Conservation (phyloP, 2,797 vertebrate genomes). For the Hybognathus amarus region DNA sequence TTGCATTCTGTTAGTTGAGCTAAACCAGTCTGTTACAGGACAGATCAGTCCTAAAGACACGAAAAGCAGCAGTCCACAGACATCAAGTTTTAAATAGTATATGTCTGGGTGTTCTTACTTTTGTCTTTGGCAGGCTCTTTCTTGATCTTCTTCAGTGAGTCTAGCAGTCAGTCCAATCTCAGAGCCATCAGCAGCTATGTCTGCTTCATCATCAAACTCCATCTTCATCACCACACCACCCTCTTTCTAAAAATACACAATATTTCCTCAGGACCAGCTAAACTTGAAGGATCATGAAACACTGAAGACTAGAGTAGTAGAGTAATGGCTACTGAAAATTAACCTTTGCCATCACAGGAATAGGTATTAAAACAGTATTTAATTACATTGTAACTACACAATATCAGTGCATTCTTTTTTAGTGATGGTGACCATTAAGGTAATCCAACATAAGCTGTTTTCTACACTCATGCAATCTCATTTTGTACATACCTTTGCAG, state of each 20-base stretch:
- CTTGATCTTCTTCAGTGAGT: conserved; percentile 79
- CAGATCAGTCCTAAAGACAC: background rate
- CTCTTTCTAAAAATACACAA: conserved; percentile 73
- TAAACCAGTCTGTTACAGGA: background rate
- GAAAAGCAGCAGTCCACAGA: background rate
- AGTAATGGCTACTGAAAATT: background rate
- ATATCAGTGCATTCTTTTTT: background rate
- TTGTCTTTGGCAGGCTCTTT: conserved; percentile 69
- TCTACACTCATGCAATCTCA: background rate
- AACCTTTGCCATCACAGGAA: background rate
- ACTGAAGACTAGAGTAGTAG: background rate
- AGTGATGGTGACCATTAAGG: background rate
- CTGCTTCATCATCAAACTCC: conserved; percentile 80
- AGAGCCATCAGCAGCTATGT: conserved; percentile 61
- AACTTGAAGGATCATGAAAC: background rate
- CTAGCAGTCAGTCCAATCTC: conserved; percentile 71
- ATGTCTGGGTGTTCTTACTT: conserved; percentile 59
- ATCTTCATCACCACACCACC: conserved; percentile 74
- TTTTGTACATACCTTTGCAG: conserved; percentile 26
- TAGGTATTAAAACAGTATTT: no score
- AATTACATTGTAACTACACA: background rate
- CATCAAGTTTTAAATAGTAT: background rate
- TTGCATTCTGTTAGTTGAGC: background rate
- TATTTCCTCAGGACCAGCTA: background rate
- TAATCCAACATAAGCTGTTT: background rate